These are phyloP conservation scores for Cistogaster globosa DNA, from an alignment of 2,888 invertebrate genomes.

Conservation along the genomic window DNA sequence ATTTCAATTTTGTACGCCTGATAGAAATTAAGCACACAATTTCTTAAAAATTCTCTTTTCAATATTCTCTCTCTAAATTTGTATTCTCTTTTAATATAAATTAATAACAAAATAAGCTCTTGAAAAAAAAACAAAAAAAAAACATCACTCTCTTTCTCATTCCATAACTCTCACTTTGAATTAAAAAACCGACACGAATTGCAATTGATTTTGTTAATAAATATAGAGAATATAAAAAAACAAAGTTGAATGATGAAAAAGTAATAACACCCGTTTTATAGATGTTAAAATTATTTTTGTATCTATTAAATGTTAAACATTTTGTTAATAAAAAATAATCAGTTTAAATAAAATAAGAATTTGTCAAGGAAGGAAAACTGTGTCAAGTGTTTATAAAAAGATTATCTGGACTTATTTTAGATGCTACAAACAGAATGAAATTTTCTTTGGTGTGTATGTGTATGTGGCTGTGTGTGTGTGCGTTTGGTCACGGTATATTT, in stretches of 20 bases:
- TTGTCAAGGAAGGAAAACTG: slow-evolving; percentile 30
- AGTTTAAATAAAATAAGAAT: slow-evolving; percentile 36
- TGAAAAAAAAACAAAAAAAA: slow-evolving; percentile 5
- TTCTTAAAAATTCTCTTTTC: background rate
- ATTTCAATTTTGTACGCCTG: background rate
- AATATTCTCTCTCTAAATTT: background rate
- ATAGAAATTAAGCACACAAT: background rate
- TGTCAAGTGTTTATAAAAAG: slow-evolving; percentile 64
- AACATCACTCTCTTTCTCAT: slow-evolving; percentile 40
- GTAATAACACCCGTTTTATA: slow-evolving; percentile 8
- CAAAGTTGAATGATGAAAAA: slow-evolving; percentile 11
- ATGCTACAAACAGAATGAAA: slow-evolving; percentile 7
- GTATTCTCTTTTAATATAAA: slow-evolving; percentile 9
- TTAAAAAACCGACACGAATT: slow-evolving; percentile 62
- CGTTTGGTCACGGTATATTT: background rate
- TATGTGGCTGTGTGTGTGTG: background rate
- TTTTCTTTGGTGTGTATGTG: background rate
- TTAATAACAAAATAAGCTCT: slow-evolving; percentile 7
- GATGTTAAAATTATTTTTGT: slow-evolving; percentile 16
- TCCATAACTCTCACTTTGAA: slow-evolving; percentile 27
- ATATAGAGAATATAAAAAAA: slow-evolving; percentile 25
- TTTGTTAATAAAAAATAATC: background rate
- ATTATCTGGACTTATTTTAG: slow-evolving; percentile 45
- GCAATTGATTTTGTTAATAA: slow-evolving; percentile 66
- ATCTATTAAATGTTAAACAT: slow-evolving; percentile 3